These are phyloP conservation scores for Apistogramma diplotaenia DNA, from an alignment of 2,113 vertebrate species.

Conservation along the genomic window DNA sequence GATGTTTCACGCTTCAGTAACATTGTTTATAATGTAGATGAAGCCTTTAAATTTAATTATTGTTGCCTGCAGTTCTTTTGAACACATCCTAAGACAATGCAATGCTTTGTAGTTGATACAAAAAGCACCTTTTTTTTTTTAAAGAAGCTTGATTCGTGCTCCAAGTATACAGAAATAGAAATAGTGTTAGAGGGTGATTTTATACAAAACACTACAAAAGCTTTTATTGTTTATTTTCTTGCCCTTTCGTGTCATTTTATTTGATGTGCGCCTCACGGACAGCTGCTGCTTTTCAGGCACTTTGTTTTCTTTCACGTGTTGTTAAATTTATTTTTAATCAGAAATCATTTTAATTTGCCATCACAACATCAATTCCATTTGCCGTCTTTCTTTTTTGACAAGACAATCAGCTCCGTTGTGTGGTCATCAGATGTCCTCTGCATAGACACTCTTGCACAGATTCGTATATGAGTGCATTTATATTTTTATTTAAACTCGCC, in stretches of 20 bases:
- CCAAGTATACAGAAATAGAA: conserved; percentile 41
- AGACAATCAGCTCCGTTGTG: conserved; percentile 69
- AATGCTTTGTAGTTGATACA: conserved; percentile 83
- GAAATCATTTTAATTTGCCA: neutral
- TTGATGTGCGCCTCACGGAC: neutral
- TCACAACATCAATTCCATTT: conserved; percentile 13
- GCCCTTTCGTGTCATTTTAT: neutral
- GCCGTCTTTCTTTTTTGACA: conserved; percentile 62
- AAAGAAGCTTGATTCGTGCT: conserved; percentile 49
- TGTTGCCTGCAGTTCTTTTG: conserved; percentile 71
- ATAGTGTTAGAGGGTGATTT: conserved; percentile 40
- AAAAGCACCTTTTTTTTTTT: conserved; percentile 66
- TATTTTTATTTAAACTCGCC: conserved; percentile 63
- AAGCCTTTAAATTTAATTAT: conserved; percentile 67
- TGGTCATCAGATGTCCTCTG: conserved; percentile 39
- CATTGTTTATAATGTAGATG: conserved; percentile 26
- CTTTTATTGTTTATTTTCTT: conserved; percentile 11
- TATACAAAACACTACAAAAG: conserved; percentile 40
- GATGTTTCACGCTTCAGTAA: conserved; percentile 23
- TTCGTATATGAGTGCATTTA: conserved; percentile 34
- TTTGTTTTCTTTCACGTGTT: neutral
- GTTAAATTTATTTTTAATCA: neutral
- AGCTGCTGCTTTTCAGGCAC: neutral
- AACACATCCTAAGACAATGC: conserved; percentile 72
- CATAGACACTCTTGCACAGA: conserved; percentile 74